Conservation (phyloP, 2,113 vertebrate genomes). For the Camelus dromedarius region DNA sequence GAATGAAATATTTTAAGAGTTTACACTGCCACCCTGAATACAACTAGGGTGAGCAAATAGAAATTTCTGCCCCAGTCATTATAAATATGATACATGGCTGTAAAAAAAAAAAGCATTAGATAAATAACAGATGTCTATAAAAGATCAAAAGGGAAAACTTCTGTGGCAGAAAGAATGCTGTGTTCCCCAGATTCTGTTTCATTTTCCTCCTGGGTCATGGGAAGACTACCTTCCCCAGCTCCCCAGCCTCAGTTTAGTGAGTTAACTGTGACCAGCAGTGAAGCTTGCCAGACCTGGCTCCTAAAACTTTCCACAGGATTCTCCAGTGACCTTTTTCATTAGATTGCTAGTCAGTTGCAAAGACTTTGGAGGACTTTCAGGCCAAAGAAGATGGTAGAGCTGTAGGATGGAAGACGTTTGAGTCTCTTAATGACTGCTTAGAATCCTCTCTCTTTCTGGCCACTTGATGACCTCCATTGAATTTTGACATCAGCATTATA, state of each 20-base stretch:
- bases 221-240: neutral
- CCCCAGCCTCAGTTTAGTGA: conserved; percentile 15
- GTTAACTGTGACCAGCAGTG: neutral
- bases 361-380: neutral
- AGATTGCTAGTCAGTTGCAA: neutral
- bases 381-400: conserved; percentile 2
- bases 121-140: neutral
- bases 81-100: neutral
- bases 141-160: conserved; percentile 37
- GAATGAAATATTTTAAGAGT: conserved; percentile 2
- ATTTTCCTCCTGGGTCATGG: neutral
- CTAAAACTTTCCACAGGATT: conserved; percentile 28
- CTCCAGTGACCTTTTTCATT: neutral
- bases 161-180: neutral
- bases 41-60: neutral
- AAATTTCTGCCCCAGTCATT: neutral
- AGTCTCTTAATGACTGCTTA: neutral
- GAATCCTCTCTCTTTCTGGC: neutral
- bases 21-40: neutral
- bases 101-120: neutral
- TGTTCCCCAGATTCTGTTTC: conserved; percentile 3
- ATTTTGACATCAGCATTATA: conserved; percentile 11
- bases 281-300: neutral
- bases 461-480: neutral
- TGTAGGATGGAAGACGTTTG: neutral